phyloP scores from a whole-genome alignment of 2,113 vertebrate genomes.

The Psittacara wagleri region DNA sequence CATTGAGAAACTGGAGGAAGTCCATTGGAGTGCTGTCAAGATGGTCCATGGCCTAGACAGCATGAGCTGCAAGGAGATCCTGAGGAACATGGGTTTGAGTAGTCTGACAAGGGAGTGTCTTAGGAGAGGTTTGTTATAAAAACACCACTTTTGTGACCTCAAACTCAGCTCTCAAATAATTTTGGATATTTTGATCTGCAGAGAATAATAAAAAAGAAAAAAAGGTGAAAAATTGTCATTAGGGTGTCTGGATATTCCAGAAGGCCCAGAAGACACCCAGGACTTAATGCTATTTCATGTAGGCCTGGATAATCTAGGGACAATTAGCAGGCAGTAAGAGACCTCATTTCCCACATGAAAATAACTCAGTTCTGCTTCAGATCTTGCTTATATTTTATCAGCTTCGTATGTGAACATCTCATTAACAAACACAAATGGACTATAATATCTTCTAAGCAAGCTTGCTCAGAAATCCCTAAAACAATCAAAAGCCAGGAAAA shows the following conservation, averaged over 20 bases:
- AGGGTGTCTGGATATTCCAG: neutral
- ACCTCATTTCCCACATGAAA: neutral
- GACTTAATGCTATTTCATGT: neutral
- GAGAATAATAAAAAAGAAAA: neutral
- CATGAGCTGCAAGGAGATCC: neutral
- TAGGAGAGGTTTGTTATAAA: neutral
- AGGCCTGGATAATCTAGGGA: neutral
- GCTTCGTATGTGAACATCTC: neutral
- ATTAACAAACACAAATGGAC: neutral
- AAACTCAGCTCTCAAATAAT: neutral
- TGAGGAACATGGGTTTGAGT: neutral
- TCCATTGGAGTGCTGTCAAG: neutral
- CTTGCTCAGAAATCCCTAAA: constrained; percentile 19
- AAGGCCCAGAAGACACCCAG: neutral
- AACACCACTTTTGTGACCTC: neutral
- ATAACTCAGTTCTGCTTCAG: neutral
- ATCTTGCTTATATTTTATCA: neutral
- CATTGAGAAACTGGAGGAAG: neutral
- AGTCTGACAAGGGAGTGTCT: neutral
- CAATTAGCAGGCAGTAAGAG: neutral
- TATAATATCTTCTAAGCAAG: neutral
- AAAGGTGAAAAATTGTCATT: rapidly evolving
- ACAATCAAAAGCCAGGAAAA: neutral
- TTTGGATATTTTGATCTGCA: neutral
- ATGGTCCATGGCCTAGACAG: neutral